Conservation (phyloP, 2,797 vertebrate genomes). For the Anomalospiza imberbis region DNA sequence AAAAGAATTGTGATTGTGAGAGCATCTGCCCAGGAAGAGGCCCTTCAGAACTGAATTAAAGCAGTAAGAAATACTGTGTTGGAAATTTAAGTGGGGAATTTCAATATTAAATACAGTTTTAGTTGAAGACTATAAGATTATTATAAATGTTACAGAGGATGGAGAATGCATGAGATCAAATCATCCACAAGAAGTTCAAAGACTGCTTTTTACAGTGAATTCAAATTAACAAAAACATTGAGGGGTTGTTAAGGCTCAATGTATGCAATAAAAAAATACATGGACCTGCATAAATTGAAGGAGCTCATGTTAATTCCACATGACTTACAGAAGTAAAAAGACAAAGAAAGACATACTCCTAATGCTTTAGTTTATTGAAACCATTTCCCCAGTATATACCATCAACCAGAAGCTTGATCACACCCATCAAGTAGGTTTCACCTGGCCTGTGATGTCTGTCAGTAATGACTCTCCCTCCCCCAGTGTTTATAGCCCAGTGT, state of each 20-base stretch:
- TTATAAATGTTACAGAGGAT: background rate
- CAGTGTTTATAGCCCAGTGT: background rate
- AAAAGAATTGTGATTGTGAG: background rate
- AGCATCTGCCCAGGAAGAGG: background rate
- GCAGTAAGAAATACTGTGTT: background rate
- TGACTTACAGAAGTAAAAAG: background rate
- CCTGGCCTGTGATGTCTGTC: background rate
- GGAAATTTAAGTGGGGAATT: background rate
- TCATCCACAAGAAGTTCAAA: background rate
- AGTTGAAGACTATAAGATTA: background rate
- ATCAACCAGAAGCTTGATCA: background rate
- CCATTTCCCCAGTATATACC: background rate
- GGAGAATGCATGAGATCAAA: background rate
- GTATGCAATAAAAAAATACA: background rate
- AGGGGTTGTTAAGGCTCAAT: background rate
- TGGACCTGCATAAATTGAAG: background rate
- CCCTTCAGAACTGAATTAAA: conserved; percentile 13
- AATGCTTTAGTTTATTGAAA: background rate
- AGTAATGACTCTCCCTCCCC: background rate
- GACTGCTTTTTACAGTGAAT: background rate
- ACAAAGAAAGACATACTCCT: accelerated
- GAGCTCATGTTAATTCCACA: background rate
- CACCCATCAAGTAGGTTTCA: background rate
- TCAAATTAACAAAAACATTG: background rate
- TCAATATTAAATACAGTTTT: background rate